These are phyloP conservation scores for Diploptera punctata DNA, from an alignment of 2,888 invertebrate species.

Conservation along the genomic window DNA sequence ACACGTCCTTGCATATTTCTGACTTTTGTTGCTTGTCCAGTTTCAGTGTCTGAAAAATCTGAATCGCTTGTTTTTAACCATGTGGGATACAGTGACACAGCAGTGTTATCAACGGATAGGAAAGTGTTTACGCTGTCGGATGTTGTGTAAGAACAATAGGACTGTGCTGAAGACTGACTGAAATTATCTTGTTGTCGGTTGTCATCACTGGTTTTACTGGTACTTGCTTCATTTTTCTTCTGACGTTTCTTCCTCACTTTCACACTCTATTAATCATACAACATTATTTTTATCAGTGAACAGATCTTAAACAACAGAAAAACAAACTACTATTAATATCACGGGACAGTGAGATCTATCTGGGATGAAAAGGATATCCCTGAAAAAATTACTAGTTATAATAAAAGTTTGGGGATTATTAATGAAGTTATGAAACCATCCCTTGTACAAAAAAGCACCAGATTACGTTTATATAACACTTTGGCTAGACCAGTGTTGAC, in stretches of 20 bases:
- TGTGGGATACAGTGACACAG: neutral
- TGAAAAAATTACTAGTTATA: too few species aligned
- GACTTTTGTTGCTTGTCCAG: slow-evolving; percentile 51
- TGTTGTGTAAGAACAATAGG: neutral
- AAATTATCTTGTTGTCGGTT: neutral
- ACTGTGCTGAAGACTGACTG: neutral
- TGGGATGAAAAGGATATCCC: too few species aligned
- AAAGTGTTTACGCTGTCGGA: neutral
- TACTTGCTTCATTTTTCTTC: neutral
- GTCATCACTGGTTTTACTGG: slow-evolving; percentile 5
- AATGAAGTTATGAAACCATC: too few species aligned
- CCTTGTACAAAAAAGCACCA: too few species aligned
- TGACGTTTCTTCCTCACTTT: slow-evolving; percentile 22
- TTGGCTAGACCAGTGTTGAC: too few species aligned
- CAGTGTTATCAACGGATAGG: neutral
- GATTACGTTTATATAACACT: too few species aligned
- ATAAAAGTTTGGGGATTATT: too few species aligned
- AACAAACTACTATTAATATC: too few species aligned
- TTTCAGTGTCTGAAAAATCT: slow-evolving; percentile 70
- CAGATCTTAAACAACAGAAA: too few species aligned
- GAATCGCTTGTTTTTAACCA: slow-evolving; percentile 62
- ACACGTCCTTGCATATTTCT: slow-evolving; percentile 63
- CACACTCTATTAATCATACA: neutral
- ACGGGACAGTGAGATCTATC: too few species aligned
- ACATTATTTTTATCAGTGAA: too few species aligned